A percentile compares a stretch with the other conserved stretches of the same genome.
Conservation (phyloP, 2,113 vertebrate genomes). For the Ornithorhynchus anatinus region DNA sequence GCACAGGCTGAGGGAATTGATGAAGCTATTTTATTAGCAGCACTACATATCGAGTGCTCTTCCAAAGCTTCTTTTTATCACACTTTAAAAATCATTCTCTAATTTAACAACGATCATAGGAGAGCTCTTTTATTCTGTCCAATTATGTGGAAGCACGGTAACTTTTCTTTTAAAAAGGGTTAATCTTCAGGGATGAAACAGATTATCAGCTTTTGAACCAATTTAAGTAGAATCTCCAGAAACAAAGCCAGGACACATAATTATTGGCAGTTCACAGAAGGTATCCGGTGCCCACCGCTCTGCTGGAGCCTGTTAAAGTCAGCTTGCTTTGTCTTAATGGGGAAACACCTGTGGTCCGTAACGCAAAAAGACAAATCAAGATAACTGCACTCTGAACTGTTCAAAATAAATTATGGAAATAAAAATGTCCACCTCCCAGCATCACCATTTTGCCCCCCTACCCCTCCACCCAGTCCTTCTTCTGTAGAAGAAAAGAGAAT, state of each 20-base stretch:
- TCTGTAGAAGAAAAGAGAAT: too few relatives aligned
- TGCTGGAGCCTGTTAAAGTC: conserved; percentile 70
- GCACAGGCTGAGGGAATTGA: conserved; percentile 16
- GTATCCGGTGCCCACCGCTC: conserved; percentile 67
- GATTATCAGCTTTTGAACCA: conserved; percentile 78
- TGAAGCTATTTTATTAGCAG: conserved; percentile 48
- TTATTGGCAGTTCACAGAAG: conserved; percentile 75
- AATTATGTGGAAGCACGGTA: conserved; percentile 58
- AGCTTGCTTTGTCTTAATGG: conserved; percentile 71
- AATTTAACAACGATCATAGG: conserved; percentile 62
- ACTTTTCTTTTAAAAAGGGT: conserved; percentile 55
- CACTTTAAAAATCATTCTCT: conserved; percentile 65
- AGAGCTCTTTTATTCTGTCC: conserved; percentile 64
- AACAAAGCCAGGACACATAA: conserved; percentile 80
- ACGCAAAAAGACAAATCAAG: conserved; percentile 64
- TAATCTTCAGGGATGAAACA: conserved; percentile 77
- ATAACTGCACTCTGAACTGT: conserved; percentile 56
- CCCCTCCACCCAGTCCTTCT: conserved; percentile 58
- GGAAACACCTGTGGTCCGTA: conserved; percentile 74
- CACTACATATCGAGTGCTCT: conserved; percentile 38
- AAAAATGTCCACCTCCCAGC: conserved; percentile 41
- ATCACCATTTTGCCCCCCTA: conserved; percentile 23
- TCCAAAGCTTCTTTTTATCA: conserved; percentile 58
- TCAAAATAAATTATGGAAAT: conserved; percentile 71
- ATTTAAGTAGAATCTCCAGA: conserved; percentile 74